Evolutionary conservation across 2,888 invertebrate species (phyloP).

Genomic region (Thereva nobilitata): DNA sequence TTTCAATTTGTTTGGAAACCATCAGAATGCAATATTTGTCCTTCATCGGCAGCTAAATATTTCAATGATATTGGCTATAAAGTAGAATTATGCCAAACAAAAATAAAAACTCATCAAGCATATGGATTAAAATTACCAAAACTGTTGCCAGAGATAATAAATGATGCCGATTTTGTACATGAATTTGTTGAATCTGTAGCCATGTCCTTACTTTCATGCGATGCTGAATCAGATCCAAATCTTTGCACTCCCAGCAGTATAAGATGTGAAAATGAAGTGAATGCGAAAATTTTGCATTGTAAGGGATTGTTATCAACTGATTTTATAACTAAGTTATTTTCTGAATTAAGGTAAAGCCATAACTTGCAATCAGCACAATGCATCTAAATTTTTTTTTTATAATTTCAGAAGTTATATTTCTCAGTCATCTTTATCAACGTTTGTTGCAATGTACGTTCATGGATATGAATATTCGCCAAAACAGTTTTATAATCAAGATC

Average conservation of each 20-base stretch:
- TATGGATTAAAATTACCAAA: conserved; percentile 58
- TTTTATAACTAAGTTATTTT: conserved; percentile 55
- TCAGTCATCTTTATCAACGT: conserved; percentile 47
- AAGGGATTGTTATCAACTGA: conserved; percentile 60
- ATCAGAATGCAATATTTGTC: conserved; percentile 59
- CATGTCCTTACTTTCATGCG: conserved; percentile 58
- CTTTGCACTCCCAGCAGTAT: conserved; percentile 52
- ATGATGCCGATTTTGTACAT: conserved; percentile 46
- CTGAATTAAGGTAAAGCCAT: conserved; percentile 50
- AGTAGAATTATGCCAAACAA: conserved; percentile 58
- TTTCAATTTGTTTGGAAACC: conserved; percentile 60
- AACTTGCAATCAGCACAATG: neutral
- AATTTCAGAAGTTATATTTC: conserved; percentile 39
- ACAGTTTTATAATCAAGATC: conserved; percentile 59
- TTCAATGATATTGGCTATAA: conserved; percentile 58
- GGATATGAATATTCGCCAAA: conserved; percentile 63
- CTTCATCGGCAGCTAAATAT: conserved; percentile 66
- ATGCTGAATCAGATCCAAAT: conserved; percentile 51
- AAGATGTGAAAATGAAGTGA: conserved; percentile 46
- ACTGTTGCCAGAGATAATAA: conserved; percentile 44
- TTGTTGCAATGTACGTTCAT: conserved; percentile 62
- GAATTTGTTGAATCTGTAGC: conserved; percentile 64
- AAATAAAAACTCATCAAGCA: conserved; percentile 50
- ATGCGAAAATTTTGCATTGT: conserved; percentile 47
- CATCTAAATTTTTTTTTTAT: neutral